Evolutionary conservation across 2,888 invertebrate species (phyloP).

Genomic region (Rotaria sp.): DNA sequence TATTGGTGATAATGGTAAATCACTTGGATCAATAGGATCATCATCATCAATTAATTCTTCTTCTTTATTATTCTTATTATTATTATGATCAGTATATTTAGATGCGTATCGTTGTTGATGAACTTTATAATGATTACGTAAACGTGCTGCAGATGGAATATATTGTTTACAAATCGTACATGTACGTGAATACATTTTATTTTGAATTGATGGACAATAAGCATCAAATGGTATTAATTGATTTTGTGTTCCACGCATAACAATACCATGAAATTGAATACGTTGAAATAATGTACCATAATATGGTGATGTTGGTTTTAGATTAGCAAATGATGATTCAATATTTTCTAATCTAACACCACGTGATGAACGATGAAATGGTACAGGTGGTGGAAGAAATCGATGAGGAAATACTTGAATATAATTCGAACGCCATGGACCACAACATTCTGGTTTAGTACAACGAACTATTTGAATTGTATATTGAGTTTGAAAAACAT

Average conservation of each 20-base stretch:
- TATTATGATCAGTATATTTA: not conserved
- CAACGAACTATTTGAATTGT: constrained; percentile 21
- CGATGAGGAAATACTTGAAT: constrained; percentile 30
- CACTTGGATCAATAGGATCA: not conserved
- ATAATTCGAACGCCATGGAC: constrained; percentile 27
- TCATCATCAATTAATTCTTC: not conserved
- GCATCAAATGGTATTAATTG: constrained; percentile 33
- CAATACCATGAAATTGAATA: not conserved
- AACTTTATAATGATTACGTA: not conserved
- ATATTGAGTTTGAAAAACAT: constrained; percentile 29
- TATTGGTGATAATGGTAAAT: not conserved
- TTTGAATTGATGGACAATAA: constrained; percentile 32
- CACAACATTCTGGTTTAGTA: constrained; percentile 16
- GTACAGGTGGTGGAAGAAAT: constrained; percentile 26
- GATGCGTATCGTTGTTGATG: not conserved
- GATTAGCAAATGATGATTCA: not conserved
- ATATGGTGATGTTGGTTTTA: not conserved
- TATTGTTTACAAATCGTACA: constrained; percentile 36
- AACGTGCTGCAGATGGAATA: not conserved
- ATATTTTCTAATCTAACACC: not conserved
- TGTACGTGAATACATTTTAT: constrained; percentile 4
- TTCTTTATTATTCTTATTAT: not conserved
- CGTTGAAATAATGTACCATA: constrained; percentile 8
- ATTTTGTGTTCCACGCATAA: not conserved
- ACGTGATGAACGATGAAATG: constrained; percentile 11